phyloP scores from a whole-genome alignment of 1,140 invertebrate genomes.

The Venturia canescens region DNA sequence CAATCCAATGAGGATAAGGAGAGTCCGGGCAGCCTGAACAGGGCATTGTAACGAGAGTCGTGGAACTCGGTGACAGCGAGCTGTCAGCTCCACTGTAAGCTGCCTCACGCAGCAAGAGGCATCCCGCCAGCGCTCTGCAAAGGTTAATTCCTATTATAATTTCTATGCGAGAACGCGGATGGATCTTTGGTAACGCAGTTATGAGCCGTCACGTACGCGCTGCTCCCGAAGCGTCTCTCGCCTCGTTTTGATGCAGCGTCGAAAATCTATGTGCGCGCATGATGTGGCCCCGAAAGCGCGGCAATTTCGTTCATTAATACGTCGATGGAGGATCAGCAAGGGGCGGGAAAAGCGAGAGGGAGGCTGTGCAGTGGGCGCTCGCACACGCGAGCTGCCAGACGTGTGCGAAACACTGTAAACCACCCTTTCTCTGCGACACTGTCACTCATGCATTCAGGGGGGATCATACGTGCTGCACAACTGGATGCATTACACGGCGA shows the following conservation, averaged over 20 bases:
- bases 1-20: too few relatives aligned
- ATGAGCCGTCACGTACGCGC: neutral
- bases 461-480: neutral
- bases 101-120: too few relatives aligned
- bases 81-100: too few relatives aligned
- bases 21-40: too few relatives aligned
- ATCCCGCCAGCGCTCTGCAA: too few relatives aligned
- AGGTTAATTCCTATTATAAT: too few relatives aligned
- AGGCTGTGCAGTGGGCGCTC: conserved; percentile 45
- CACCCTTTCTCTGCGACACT: neutral
- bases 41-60: too few relatives aligned
- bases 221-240: neutral
- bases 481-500: conserved; percentile 3
- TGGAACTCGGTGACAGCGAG: too few relatives aligned
- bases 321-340: conserved; percentile 60
- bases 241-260: conserved; percentile 19
- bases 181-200: neutral
- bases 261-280: conserved; percentile 39
- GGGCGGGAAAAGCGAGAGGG: conserved; percentile 43
- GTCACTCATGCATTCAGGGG: conserved; percentile 31
- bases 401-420: conserved; percentile 1
- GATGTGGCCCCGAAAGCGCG: conserved; percentile 55
- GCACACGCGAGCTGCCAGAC: neutral
- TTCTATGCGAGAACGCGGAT: too few relatives aligned
- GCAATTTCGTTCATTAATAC: conserved; percentile 68